phyloP scores from a whole-genome alignment of 2,113 vertebrate genomes.

The Blennius ocellaris region DNA sequence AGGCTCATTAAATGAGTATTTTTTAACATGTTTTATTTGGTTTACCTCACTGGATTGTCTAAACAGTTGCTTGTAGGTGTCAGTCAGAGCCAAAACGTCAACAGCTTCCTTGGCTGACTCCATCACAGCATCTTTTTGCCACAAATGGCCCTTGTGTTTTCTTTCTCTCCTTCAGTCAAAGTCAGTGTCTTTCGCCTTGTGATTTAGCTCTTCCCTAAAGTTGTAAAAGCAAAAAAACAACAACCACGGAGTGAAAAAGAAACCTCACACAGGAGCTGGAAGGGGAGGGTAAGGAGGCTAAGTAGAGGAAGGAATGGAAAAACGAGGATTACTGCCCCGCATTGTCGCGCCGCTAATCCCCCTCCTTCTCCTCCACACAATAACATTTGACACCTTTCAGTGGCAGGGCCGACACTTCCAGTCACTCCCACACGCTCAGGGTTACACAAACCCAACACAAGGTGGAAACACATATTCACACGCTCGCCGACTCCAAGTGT shows the following conservation, averaged over 20 bases:
- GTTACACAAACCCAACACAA: constrained; percentile 51
- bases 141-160: not conserved
- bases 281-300: constrained; percentile 1
- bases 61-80: not conserved
- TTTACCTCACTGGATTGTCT: constrained; percentile 6
- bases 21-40: not conserved
- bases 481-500: constrained; percentile 28
- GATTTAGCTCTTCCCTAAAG: constrained; percentile 46
- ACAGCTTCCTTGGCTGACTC: not conserved
- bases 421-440: constrained; percentile 49
- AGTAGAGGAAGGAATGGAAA: constrained; percentile 43
- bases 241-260: constrained; percentile 13
- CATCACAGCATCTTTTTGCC: not conserved
- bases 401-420: constrained; percentile 43
- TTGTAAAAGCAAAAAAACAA: constrained; percentile 28
- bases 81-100: not conserved
- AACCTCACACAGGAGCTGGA: constrained; percentile 8
- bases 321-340: constrained; percentile 60
- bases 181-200: constrained; percentile 23
- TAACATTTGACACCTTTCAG: constrained; percentile 77
- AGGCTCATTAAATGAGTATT: too few relatives aligned
- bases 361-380: constrained; percentile 56
- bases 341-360: constrained; percentile 71
- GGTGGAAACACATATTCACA: constrained; percentile 26
- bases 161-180: not conserved